phyloP scores from a whole-genome alignment of 2,888 invertebrate species.

The Poecilus cupreus region DNA sequence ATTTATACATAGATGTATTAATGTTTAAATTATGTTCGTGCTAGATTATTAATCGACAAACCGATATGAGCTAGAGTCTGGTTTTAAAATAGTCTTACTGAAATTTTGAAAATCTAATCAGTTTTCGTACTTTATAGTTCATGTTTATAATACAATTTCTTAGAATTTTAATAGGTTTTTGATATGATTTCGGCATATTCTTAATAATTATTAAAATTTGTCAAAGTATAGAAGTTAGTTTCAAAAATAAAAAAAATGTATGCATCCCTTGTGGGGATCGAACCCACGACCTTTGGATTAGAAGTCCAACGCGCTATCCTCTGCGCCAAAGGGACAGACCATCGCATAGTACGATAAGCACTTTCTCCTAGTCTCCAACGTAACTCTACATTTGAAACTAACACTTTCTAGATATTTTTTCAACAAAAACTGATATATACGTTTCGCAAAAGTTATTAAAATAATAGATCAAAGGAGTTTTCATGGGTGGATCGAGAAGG shows the following conservation, averaged over 20 bases:
- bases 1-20: no score
- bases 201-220: no score
- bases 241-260: constrained; percentile 62
- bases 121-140: no score
- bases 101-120: no score
- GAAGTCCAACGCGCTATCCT: constrained; percentile 93
- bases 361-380: background rate
- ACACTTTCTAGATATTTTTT: background rate
- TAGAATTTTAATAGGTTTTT: no score
- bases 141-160: no score
- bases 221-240: background rate
- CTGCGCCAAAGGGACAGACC: constrained; percentile 87
- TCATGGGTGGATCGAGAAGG: background rate
- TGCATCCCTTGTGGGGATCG: constrained; percentile 89
- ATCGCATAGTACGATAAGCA: background rate
- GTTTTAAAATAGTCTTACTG: no score
- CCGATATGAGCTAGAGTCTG: no score
- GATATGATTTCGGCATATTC: no score
- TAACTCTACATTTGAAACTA: background rate
- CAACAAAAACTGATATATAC: background rate
- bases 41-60: no score
- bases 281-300: constrained; percentile 93
- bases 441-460: constrained; percentile 45
- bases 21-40: no score
- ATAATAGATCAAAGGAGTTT: constrained; percentile 39